Conservation (phyloP, 2,888 invertebrate genomes). For the Bruchidius siliquastri region DNA sequence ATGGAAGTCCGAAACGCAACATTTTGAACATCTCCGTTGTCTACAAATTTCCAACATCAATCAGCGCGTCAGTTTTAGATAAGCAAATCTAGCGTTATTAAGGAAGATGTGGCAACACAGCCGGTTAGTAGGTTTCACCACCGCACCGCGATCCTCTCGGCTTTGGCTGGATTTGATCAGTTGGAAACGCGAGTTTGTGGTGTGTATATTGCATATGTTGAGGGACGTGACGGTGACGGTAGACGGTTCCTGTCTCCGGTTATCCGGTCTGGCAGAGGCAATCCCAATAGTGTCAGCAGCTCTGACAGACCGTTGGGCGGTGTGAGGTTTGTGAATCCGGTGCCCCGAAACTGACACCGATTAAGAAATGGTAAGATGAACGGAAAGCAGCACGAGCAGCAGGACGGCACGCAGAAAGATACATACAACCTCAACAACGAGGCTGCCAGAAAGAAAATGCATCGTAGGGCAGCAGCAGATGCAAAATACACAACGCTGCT, state of each 20-base stretch:
- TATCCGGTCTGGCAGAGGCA: neutral
- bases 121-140: neutral
- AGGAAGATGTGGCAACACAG: neutral
- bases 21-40: too few species aligned
- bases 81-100: too few species aligned
- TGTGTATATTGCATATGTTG: neutral
- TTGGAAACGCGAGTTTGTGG: neutral
- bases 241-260: neutral
- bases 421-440: slow-evolving; percentile 15
- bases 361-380: slow-evolving; percentile 36
- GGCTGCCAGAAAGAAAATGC: slow-evolving; percentile 31
- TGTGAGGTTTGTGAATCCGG: neutral
- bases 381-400: slow-evolving; percentile 32
- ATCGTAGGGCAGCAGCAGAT: slow-evolving; percentile 43
- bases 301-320: neutral
- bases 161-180: neutral
- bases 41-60: too few species aligned
- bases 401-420: slow-evolving; percentile 27
- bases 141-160: neutral
- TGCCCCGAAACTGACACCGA: neutral
- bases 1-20: too few species aligned
- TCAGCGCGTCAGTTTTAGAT: too few species aligned
- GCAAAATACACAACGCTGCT: slow-evolving; percentile 33
- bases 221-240: neutral
- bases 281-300: neutral